These are phyloP conservation scores for Thereva nobilitata DNA, from an alignment of 2,888 invertebrate genomes.

Conservation along the genomic window DNA sequence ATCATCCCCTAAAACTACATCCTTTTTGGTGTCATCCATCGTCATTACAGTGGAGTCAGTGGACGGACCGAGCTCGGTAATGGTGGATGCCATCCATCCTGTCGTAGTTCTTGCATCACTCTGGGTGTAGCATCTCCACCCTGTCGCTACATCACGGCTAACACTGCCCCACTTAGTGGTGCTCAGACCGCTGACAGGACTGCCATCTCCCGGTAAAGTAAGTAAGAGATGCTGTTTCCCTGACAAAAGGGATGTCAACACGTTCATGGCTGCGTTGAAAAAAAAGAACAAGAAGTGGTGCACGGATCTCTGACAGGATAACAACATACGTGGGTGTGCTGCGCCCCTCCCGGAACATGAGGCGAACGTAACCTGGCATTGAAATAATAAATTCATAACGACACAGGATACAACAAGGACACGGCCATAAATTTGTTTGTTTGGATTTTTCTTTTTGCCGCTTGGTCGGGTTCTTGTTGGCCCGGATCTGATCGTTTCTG, in stretches of 20 bases:
- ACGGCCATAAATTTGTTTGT: conserved; percentile 42
- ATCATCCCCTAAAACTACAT: conserved; percentile 39
- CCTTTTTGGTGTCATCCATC: conserved; percentile 41
- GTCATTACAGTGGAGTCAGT: conserved; percentile 36
- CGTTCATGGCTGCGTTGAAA: conserved; percentile 30
- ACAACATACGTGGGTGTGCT: not conserved
- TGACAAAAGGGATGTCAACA: conserved; percentile 35
- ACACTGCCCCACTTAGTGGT: conserved; percentile 22
- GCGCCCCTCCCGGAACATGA: conserved; percentile 14
- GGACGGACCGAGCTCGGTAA: not conserved
- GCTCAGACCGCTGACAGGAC: conserved; percentile 32
- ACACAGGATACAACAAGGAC: conserved; percentile 41
- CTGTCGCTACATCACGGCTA: conserved; percentile 29
- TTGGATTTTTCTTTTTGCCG: conserved; percentile 39
- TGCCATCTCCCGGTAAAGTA: conserved; percentile 35
- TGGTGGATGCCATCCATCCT: conserved; percentile 16
- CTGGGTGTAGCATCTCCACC: conserved; percentile 25
- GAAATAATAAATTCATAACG: conserved; percentile 43
- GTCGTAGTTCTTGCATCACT: conserved; percentile 21
- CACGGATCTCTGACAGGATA: not conserved
- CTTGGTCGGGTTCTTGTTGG: conserved; percentile 33
- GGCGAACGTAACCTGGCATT: conserved; percentile 38
- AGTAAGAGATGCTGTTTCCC: conserved; percentile 32
- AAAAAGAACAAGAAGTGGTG: conserved; percentile 8
- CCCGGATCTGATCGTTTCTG: conserved; percentile 18